Percentiles rank a stretch among this genome's conserved stretches.
Conservation (phyloP, 2,113 vertebrate genomes). For the Halichoeres trimaculatus region DNA sequence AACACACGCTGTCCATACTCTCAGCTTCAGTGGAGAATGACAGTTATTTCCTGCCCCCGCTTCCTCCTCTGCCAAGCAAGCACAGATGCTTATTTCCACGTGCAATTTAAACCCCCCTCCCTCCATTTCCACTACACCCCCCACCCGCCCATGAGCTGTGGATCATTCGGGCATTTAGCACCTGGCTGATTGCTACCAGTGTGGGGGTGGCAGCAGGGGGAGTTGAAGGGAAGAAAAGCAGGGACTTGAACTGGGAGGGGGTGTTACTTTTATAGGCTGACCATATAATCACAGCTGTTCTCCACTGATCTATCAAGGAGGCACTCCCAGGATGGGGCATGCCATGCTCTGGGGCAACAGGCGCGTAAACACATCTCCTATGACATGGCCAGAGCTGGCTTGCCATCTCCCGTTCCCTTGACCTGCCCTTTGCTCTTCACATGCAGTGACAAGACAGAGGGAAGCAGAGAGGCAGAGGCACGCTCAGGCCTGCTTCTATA, state of each 20-base stretch:
- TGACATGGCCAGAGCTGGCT: conserved; percentile 57
- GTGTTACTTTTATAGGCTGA: conserved; percentile 61
- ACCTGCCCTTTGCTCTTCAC: conserved; percentile 60
- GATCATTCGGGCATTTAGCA: conserved; percentile 81
- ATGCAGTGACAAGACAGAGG: conserved; percentile 33
- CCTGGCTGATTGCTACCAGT: conserved; percentile 82
- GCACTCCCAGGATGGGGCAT: conserved; percentile 42
- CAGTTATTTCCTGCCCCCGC: conserved; percentile 80
- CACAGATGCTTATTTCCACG: conserved; percentile 80
- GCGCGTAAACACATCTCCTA: conserved; percentile 68
- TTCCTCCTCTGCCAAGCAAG: conserved; percentile 73
- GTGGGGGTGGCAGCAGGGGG: conserved; percentile 55
- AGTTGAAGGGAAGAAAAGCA: conserved; percentile 45
- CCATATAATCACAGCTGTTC: conserved; percentile 64
- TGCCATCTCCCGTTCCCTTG: conserved; percentile 55
- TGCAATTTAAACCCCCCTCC: conserved; percentile 56
- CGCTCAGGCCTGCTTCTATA: conserved; percentile 41
- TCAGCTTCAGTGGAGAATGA: conserved; percentile 67
- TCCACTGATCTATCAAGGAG: conserved; percentile 21
- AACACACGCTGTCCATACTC: conserved; percentile 25
- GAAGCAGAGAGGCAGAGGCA: conserved; percentile 15
- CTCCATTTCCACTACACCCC: conserved; percentile 14
- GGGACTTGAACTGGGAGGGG: conserved; percentile 63
- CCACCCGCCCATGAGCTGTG: conserved; percentile 60
- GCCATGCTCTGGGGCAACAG: conserved; percentile 55